Evolutionary conservation across 2,797 vertebrate genomes (phyloP).

Genomic region (Falco columbarius): DNA sequence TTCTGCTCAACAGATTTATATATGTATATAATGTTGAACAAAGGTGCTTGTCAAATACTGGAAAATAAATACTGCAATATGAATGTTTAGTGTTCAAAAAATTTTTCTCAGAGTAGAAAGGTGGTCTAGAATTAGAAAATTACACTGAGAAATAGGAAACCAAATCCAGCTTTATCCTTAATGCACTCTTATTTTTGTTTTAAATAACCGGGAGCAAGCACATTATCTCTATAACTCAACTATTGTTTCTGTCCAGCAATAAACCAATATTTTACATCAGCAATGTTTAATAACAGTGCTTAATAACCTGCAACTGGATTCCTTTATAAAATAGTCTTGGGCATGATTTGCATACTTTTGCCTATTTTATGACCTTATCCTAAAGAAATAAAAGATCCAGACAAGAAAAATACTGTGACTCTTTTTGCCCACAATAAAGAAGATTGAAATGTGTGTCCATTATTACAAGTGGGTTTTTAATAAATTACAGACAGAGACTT

Average conservation of each 20-base stretch:
- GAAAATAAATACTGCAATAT: not conserved
- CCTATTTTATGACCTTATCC: not conserved
- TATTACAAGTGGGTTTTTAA: not conserved
- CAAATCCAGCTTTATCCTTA: not conserved
- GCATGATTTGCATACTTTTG: no score
- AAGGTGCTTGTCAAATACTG: not conserved
- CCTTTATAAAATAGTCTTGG: not conserved
- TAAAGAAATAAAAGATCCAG: not conserved
- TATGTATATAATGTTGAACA: not conserved
- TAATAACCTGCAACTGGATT: not conserved
- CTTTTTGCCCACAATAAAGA: not conserved
- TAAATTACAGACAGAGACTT: constrained; percentile 17
- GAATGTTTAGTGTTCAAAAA: not conserved
- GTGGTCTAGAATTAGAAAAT: not conserved
- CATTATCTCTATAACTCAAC: not conserved
- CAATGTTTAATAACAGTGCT: not conserved
- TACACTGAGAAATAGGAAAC: not conserved
- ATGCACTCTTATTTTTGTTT: not conserved
- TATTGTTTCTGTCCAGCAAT: not conserved
- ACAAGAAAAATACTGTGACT: not conserved
- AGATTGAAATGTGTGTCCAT: not conserved
- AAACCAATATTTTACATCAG: not conserved
- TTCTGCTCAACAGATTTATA: not conserved
- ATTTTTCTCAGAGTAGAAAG: not conserved
- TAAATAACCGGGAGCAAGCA: not conserved